phyloP scores from a whole-genome alignment of 2,113 vertebrate genomes.

The Heterotilapia buettikoferi region DNA sequence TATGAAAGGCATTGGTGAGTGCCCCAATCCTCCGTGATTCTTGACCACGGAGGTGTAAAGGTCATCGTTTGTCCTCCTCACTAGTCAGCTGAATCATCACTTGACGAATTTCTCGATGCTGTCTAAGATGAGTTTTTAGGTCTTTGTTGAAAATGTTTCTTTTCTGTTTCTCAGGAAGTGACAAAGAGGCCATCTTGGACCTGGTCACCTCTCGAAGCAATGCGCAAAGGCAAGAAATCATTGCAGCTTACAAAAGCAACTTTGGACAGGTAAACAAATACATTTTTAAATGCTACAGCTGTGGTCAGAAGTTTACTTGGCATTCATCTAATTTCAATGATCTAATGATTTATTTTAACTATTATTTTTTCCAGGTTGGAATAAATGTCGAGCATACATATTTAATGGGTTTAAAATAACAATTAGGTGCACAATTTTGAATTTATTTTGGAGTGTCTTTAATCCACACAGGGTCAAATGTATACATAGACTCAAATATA shows the following conservation, averaged over 20 bases:
- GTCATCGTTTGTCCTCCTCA: background rate
- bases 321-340: background rate
- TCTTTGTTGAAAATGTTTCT: background rate
- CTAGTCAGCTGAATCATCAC: background rate
- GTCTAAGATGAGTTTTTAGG: background rate
- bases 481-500: background rate
- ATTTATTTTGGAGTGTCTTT: background rate
- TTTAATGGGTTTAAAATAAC: background rate
- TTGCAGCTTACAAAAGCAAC: constrained; percentile 83
- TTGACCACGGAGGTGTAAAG: background rate
- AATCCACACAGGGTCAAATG: background rate
- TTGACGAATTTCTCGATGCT: background rate
- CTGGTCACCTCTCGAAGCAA: constrained; percentile 88
- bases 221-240: constrained; percentile 84
- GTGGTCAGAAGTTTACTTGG: background rate
- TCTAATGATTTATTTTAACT: background rate
- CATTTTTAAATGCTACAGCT: background rate
- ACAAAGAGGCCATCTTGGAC: constrained; percentile 93
- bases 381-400: background rate
- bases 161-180: constrained; percentile 78
- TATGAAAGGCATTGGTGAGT: constrained; percentile 95
- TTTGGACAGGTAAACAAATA: constrained; percentile 83
- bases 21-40: background rate
- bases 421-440: background rate
- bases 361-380: background rate